Conservation (phyloP, 2,797 vertebrate species). For the Phyllotis vaccarum region DNA sequence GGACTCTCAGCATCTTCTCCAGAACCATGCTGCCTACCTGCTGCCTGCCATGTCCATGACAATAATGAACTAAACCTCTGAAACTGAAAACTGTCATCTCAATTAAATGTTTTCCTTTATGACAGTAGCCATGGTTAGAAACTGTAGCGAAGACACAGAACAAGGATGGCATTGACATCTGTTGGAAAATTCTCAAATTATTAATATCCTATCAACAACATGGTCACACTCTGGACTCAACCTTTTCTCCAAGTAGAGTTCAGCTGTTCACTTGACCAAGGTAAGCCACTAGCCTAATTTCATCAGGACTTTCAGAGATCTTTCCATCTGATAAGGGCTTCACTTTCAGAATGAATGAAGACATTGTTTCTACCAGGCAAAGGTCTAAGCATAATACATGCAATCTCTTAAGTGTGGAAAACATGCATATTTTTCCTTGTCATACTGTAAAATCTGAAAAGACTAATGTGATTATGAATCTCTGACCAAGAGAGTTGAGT, state of each 20-base stretch:
- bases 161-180: background rate
- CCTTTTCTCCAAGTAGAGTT: background rate
- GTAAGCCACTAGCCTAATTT: background rate
- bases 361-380: background rate
- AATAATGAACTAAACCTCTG: background rate
- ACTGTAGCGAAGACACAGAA: background rate
- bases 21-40: background rate
- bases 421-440: background rate
- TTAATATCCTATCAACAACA: background rate
- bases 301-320: background rate
- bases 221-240: background rate
- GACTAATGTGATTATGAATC: conserved; percentile 13
- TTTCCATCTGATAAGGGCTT: background rate
- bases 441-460: conserved; percentile 24
- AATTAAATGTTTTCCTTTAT: background rate
- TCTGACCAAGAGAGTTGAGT: background rate
- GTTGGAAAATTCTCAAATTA: background rate
- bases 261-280: background rate
- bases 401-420: background rate
- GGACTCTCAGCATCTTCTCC: background rate
- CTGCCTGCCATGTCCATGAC: background rate
- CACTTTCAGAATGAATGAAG: background rate
- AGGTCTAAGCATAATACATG: background rate
- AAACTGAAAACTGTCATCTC: background rate
- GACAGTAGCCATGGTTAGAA: background rate